Evolutionary conservation across 2,113 vertebrate species (phyloP).

Genomic region (Gobio gobio): DNA sequence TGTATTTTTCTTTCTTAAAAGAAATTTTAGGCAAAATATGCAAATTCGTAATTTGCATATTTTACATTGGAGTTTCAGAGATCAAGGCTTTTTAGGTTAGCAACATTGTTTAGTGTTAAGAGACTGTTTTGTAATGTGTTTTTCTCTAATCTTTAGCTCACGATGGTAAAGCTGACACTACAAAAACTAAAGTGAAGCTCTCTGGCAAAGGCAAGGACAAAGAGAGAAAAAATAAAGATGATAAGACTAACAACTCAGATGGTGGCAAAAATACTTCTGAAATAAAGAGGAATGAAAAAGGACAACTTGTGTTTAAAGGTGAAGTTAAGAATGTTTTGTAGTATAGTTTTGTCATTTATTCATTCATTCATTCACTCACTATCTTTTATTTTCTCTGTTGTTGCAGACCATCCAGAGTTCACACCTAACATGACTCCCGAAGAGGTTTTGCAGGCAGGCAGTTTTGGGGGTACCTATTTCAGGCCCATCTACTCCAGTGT

Average conservation of each 20-base stretch:
- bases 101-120: not conserved
- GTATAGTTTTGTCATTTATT: not conserved
- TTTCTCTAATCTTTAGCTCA: slow-evolving; percentile 15
- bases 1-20: not conserved
- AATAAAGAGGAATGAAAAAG: slow-evolving; percentile 51
- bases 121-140: not conserved
- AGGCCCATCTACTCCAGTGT: slow-evolving; percentile 58
- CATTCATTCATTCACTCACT: not conserved
- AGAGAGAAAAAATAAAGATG: not conserved
- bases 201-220: not conserved
- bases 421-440: slow-evolving; percentile 54
- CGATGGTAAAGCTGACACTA: not conserved
- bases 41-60: not conserved
- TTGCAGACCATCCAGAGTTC: slow-evolving; percentile 48
- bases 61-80: not conserved
- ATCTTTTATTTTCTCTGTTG: not conserved
- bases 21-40: no score
- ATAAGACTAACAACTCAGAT: not conserved
- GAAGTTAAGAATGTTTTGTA: not conserved
- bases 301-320: slow-evolving; percentile 57
- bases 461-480: slow-evolving; percentile 62
- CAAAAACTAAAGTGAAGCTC: slow-evolving; percentile 8
- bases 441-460: slow-evolving; percentile 57
- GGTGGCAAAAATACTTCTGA: not conserved
- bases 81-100: not conserved